Percentiles rank a stretch among this genome's conserved stretches.
Conservation (phyloP, 2,797 vertebrate genomes). For the Hafferia zeledoni region DNA sequence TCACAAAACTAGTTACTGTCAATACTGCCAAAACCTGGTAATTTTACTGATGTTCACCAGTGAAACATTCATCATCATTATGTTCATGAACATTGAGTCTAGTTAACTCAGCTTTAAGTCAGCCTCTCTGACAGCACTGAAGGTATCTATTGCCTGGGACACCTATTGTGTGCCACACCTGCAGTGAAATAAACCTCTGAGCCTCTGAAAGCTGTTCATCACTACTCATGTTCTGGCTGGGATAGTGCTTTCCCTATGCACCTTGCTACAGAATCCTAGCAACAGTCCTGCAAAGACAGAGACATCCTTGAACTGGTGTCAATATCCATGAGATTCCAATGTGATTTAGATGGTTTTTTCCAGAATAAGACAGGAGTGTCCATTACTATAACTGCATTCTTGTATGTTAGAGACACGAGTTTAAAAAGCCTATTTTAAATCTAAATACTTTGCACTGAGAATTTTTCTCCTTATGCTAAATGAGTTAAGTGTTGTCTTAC, state of each 20-base stretch:
- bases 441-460: background rate
- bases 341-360: background rate
- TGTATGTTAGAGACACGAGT: background rate
- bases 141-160: background rate
- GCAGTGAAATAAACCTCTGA: background rate
- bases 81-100: background rate
- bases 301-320: background rate
- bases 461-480: background rate
- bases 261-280: background rate
- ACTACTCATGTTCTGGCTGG: background rate
- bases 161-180: background rate
- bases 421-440: background rate
- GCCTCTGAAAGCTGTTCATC: background rate
- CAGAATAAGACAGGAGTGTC: background rate
- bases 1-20: background rate
- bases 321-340: background rate
- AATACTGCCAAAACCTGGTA: background rate
- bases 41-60: background rate
- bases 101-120: background rate
- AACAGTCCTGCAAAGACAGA: background rate
- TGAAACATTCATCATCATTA: background rate
- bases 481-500: background rate
- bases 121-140: background rate
- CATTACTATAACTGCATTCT: background rate
- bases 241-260: background rate